These are phyloP conservation scores for Oxystoma pomonae DNA, from an alignment of 2,888 invertebrate genomes.

Conservation along the genomic window DNA sequence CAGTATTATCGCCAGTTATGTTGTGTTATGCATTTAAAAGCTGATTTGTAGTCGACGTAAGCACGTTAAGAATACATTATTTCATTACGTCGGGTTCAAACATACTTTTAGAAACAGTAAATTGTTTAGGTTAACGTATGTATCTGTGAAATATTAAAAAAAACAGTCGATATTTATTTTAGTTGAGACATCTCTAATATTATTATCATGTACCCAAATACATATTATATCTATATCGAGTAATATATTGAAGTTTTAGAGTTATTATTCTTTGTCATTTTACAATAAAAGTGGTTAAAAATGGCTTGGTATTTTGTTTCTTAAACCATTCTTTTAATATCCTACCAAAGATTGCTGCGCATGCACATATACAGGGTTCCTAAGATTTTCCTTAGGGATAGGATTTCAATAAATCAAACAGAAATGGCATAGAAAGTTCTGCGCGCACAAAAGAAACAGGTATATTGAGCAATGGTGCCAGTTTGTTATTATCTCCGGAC, in stretches of 20 bases:
- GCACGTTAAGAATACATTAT: no score
- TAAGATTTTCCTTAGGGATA: no score
- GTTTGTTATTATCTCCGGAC: no score
- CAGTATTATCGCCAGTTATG: slow-evolving; percentile 48
- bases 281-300: slow-evolving; percentile 56
- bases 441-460: no score
- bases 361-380: no score
- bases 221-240: slow-evolving; percentile 47
- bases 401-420: no score
- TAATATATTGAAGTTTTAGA: slow-evolving; percentile 56
- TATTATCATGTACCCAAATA: slow-evolving; percentile 45
- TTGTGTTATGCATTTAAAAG: slow-evolving; percentile 26
- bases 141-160: slow-evolving; percentile 28
- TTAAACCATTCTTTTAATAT: not conserved
- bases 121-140: slow-evolving; percentile 27
- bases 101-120: not conserved
- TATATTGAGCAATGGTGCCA: no score
- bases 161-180: slow-evolving; percentile 31
- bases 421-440: no score
- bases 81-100: not conserved
- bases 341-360: no score
- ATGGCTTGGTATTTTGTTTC: not conserved
- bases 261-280: slow-evolving; percentile 70
- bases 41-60: slow-evolving; percentile 9
- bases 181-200: slow-evolving; percentile 37